A percentile compares a stretch with the other conserved stretches of the same genome.
phyloP scores from a whole-genome alignment of 2,888 invertebrate species.

The Himalopsyche anomala region DNA sequence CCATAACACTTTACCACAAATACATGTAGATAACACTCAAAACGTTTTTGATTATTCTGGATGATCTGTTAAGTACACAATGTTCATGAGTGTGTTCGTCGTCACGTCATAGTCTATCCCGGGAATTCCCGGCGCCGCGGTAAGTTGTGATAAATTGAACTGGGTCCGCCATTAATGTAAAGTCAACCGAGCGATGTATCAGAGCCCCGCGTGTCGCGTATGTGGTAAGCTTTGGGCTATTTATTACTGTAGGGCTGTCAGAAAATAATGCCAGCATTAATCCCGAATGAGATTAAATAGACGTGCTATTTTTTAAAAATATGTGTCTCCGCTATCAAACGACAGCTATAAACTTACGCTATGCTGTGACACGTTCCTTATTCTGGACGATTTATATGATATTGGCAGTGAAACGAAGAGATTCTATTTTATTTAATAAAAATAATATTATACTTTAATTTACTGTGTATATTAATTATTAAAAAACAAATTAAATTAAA shows the following conservation, averaged over 20 bases:
- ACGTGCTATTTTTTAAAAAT: too few relatives aligned
- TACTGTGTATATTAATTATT: too few relatives aligned
- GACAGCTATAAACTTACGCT: too few relatives aligned
- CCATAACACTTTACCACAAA: not conserved
- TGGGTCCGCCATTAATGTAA: not conserved
- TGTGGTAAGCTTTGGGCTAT: constrained; percentile 2
- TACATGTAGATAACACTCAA: too few relatives aligned
- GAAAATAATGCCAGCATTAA: not conserved
- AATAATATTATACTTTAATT: too few relatives aligned
- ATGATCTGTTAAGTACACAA: not conserved
- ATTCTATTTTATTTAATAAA: too few relatives aligned
- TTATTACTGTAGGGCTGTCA: not conserved
- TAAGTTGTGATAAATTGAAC: constrained; percentile 27
- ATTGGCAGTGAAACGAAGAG: too few relatives aligned
- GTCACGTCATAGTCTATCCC: not conserved
- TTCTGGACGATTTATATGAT: too few relatives aligned
- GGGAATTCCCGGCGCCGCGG: not conserved
- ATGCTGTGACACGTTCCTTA: too few relatives aligned
- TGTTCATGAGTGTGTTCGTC: not conserved
- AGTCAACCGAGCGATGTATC: constrained; percentile 37
- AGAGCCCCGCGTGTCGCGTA: not conserved
- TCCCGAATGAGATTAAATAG: too few relatives aligned
- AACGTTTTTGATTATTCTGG: not conserved
- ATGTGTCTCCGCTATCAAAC: too few relatives aligned
- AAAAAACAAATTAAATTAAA: too few relatives aligned